A percentile compares a stretch with the other conserved stretches of the same genome.
phyloP scores from a whole-genome alignment of 1,140 invertebrate genomes.

The Brachionus koreanus region DNA sequence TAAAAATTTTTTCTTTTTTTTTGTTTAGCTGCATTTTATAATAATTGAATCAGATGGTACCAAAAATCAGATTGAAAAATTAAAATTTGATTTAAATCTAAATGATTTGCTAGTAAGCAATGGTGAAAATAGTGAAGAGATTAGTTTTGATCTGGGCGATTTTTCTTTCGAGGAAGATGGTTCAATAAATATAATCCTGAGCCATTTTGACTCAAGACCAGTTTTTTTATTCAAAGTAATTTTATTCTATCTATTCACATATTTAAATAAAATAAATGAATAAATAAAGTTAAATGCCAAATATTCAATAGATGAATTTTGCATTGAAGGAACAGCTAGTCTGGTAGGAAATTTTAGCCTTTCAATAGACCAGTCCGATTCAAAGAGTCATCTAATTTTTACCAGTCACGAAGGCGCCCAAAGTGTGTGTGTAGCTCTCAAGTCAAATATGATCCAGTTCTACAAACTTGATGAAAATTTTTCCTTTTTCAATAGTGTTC shows the following conservation, averaged over 20 bases:
- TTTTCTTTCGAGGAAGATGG: slow-evolving; percentile 30
- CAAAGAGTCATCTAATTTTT: background rate
- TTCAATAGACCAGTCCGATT: background rate
- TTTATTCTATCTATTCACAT: background rate
- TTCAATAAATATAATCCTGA: background rate
- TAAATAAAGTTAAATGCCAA: background rate
- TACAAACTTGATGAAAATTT: background rate
- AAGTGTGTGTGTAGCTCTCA: background rate
- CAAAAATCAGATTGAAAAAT: slow-evolving; percentile 3
- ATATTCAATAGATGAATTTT: background rate
- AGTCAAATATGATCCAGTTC: background rate
- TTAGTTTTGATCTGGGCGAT: slow-evolving; percentile 15
- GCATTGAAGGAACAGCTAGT: background rate
- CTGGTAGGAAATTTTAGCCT: background rate
- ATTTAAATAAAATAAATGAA: background rate
- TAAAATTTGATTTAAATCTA: slow-evolving; percentile 9
- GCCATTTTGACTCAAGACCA: background rate
- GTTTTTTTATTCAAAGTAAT: background rate
- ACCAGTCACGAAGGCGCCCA: background rate
- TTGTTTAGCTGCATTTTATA: background rate
- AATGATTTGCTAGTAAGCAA: background rate
- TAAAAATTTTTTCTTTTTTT: background rate
- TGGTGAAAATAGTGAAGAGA: background rate
- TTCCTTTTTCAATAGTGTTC: background rate
- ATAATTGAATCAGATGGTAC: background rate